Conservation (phyloP, 2,797 vertebrate species). For the Myotis myotis region DNA sequence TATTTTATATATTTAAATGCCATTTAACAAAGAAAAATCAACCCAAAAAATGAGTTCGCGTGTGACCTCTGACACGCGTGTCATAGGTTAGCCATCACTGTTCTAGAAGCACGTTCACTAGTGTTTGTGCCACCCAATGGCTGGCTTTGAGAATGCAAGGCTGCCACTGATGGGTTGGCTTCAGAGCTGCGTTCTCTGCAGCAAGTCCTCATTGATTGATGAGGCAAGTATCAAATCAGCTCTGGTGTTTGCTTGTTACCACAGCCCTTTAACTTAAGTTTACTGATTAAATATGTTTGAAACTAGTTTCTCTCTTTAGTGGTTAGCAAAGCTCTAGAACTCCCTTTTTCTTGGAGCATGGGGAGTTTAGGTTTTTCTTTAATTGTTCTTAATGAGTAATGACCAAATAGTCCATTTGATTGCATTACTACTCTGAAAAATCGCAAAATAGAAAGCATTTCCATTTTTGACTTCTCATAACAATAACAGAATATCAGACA, state of each 20-base stretch:
- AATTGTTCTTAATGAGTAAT: not conserved
- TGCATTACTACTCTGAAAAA: not conserved
- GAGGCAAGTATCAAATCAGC: not conserved
- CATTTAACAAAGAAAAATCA: no score
- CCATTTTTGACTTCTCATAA: not conserved
- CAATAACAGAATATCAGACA: not conserved
- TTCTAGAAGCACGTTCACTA: not conserved
- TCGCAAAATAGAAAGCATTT: not conserved
- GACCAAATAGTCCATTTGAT: not conserved
- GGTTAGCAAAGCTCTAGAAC: not conserved
- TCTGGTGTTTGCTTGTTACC: not conserved
- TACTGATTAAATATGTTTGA: not conserved
- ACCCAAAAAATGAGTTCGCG: no score
- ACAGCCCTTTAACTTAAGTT: not conserved
- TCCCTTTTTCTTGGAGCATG: not conserved
- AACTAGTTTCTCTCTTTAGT: not conserved
- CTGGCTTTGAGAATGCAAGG: not conserved
- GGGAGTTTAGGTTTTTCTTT: not conserved
- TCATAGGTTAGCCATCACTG: no score
- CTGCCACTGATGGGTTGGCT: not conserved
- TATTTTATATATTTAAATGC: no score
- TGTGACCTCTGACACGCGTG: no score
- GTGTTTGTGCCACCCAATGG: fast-evolving
- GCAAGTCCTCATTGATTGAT: not conserved
- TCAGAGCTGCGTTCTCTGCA: not conserved